Base-by-base conservation (phyloP, 2,888 invertebrate species). In the Cheilosia pagana region DNA sequence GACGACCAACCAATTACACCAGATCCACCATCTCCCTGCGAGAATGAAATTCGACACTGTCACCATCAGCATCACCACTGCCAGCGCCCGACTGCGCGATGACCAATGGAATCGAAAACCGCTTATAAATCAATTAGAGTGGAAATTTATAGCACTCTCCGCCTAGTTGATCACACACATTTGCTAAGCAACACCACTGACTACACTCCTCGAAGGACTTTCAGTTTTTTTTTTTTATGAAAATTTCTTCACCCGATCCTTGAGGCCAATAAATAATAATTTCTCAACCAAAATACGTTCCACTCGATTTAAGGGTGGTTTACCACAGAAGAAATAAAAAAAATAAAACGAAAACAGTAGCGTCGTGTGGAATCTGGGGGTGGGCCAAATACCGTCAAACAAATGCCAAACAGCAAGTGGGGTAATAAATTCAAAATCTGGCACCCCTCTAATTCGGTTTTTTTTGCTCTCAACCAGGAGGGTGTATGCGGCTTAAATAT, bases 111-210 rank as follows among this genome's bases (percentile, higher is more conserved):
- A 85, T 65, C 60, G 75, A 39, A 52, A 71, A 85, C 75, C 81
- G 85, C 81, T 85, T 85, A 85, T 85, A 81, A 85, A 85, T 85
- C 85, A 85, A 85, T 85, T 85, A 85, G 78, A 71, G 65, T 59
- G 75, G 62, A 85, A 81, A 85, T 79, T 85, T 85, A 81, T 85
- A 71, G 85, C 75, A 70, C 85, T 70, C 41, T 39, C 65, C 39
- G 43, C 39, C 63, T 35, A 70, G 50, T 83, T 78, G 78, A 83
- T 83, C 83, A 65, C 83, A 83, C 63, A 74, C 68, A 83, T 78
- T 78, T 83, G 70, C 75, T 70, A 70, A 28, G n/a, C 7, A 39
- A 39, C 55, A 78, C 70, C 83, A 78, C 78, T 78, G 83, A 83
- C 75, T 78, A 68, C 74, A 78, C 74, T 83, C 68, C 60, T 52